Conservation (phyloP, 2,888 invertebrate genomes). For the Melolontha melolontha region DNA sequence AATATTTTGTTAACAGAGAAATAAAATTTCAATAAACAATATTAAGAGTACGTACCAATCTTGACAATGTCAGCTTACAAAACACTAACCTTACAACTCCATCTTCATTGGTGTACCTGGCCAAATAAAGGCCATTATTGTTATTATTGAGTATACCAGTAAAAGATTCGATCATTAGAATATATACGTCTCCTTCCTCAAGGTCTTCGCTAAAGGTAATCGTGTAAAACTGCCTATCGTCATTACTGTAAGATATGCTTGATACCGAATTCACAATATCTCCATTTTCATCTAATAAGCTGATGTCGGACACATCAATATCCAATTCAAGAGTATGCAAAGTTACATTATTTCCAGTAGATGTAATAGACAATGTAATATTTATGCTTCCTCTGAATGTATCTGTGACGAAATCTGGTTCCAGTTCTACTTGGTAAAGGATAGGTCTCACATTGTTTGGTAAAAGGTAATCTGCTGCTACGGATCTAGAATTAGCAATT, state of each 20-base stretch:
- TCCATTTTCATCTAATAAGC: background rate
- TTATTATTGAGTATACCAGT: conserved; percentile 23
- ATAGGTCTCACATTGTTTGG: background rate
- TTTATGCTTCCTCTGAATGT: conserved; percentile 23
- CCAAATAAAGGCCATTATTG: conserved; percentile 36
- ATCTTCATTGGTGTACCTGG: conserved; percentile 28
- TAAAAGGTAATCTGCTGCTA: conserved; percentile 16
- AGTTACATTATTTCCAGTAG: conserved; percentile 4
- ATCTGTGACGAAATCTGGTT: conserved; percentile 34
- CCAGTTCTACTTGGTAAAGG: conserved; percentile 22
- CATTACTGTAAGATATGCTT: conserved; percentile 3
- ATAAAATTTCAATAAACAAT: too few species aligned
- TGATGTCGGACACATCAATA: conserved; percentile 13
- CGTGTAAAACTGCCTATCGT: conserved; percentile 14
- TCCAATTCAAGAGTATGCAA: conserved; percentile 19
- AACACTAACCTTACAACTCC: too few species aligned
- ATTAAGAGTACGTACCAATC: too few species aligned
- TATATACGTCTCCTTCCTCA: background rate
- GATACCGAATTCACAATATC: background rate
- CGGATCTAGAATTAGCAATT: too few species aligned
- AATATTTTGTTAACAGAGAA: too few species aligned
- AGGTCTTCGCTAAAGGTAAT: conserved; percentile 10
- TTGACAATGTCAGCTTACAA: too few species aligned
- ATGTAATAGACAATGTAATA: background rate
- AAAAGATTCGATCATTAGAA: conserved; percentile 20